Conservation (phyloP, 2,113 vertebrate species). For the Piliocolobus tephrosceles region DNA sequence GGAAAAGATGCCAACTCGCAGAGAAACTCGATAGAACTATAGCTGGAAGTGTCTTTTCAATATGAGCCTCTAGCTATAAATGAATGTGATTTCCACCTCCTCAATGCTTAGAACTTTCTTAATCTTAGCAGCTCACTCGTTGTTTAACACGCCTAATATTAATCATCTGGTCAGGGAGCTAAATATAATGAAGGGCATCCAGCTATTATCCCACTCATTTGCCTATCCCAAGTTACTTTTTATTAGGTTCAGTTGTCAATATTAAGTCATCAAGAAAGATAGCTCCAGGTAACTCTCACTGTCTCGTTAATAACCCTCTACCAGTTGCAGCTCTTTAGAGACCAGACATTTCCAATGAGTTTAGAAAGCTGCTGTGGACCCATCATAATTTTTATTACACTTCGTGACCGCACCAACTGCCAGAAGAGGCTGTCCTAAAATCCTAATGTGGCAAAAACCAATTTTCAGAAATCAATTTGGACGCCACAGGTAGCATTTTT, state of each 20-base stretch:
- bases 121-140: background rate
- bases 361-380: conserved; percentile 71
- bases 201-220: conserved; percentile 42
- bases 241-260: conserved; percentile 77
- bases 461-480: conserved; percentile 86
- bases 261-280: conserved; percentile 82
- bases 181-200: conserved; percentile 47
- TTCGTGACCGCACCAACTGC: conserved; percentile 73
- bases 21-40: conserved; percentile 22
- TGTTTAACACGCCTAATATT: conserved; percentile 36
- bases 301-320: conserved; percentile 79
- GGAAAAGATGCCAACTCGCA: conserved; percentile 40
- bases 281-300: conserved; percentile 64
- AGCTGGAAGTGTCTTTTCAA: background rate
- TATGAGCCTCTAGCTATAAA: background rate
- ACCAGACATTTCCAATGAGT: conserved; percentile 76
- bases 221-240: conserved; percentile 61
- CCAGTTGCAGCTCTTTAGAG: conserved; percentile 59
- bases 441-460: conserved; percentile 85
- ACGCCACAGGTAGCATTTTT: conserved; percentile 83
- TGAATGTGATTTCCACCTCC: background rate
- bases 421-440: conserved; percentile 83
- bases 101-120: conserved; percentile 45
- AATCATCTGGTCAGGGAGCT: background rate
- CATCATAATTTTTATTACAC: conserved; percentile 84